phyloP scores from a whole-genome alignment of 1,140 invertebrate species.

The Frieseomelitta varia region DNA sequence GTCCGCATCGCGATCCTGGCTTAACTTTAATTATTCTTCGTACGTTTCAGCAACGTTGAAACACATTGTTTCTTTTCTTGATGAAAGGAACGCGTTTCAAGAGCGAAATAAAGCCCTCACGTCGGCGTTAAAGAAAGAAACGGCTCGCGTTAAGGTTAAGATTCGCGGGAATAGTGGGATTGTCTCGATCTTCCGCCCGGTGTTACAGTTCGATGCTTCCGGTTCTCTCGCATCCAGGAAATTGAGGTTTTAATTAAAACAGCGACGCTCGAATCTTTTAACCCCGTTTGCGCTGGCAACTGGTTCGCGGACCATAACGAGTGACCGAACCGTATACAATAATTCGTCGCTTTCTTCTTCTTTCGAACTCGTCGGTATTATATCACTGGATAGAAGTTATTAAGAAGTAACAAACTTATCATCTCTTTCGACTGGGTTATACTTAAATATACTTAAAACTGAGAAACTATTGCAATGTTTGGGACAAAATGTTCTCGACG shows the following conservation, averaged over 20 bases:
- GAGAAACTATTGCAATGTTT: too few relatives aligned
- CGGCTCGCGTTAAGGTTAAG: neutral
- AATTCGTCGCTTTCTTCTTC: too few relatives aligned
- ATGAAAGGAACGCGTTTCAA: neutral
- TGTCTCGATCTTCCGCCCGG: neutral
- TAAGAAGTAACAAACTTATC: too few relatives aligned
- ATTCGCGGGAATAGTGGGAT: neutral
- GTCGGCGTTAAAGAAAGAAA: neutral
- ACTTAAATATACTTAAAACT: too few relatives aligned
- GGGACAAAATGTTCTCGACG: too few relatives aligned
- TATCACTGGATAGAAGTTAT: too few relatives aligned
- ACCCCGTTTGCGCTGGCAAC: too few relatives aligned
- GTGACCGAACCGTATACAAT: too few relatives aligned
- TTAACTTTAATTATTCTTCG: neutral
- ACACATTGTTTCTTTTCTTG: neutral
- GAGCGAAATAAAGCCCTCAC: neutral
- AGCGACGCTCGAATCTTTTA: neutral
- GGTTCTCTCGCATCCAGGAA: too few relatives aligned
- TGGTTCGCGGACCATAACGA: too few relatives aligned
- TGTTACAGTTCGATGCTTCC: neutral
- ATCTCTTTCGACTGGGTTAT: too few relatives aligned
- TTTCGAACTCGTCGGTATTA: too few relatives aligned
- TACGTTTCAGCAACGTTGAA: neutral
- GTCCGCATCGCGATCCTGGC: neutral
- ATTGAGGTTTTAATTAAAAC: neutral